A percentile compares a stretch with the other conserved stretches of the same genome.
These are phyloP conservation scores for Pollicipes pollicipes DNA, from an alignment of 1,140 invertebrate species.

Conservation along the genomic window DNA sequence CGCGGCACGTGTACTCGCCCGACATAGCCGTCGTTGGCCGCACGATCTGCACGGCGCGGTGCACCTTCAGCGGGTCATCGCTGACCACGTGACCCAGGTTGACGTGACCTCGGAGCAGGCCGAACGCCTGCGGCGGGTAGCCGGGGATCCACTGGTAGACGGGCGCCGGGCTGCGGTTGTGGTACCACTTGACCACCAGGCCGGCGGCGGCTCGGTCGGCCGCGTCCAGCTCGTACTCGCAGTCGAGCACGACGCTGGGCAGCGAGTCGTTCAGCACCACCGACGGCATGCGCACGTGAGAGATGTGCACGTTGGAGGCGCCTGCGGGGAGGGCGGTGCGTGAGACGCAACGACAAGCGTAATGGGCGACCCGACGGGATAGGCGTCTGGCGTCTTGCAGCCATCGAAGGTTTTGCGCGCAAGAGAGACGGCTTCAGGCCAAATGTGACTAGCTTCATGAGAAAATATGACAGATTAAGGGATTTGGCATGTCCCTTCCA, in stretches of 20 bases:
- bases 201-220: slow-evolving; percentile 18
- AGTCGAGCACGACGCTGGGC: slow-evolving; percentile 21
- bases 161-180: slow-evolving; percentile 20
- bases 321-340: too few species aligned
- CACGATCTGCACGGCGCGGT: too few species aligned
- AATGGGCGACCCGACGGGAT: too few species aligned
- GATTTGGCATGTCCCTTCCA: too few species aligned
- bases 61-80: neutral
- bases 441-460: too few species aligned
- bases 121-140: slow-evolving; percentile 15
- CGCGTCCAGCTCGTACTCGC: slow-evolving; percentile 19
- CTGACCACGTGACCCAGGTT: neutral
- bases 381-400: too few species aligned
- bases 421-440: too few species aligned
- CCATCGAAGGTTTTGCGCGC: too few species aligned
- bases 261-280: slow-evolving; percentile 19
- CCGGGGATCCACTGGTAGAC: slow-evolving; percentile 26
- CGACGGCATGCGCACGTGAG: slow-evolving; percentile 14
- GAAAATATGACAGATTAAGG: too few species aligned
- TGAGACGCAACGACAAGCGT: too few species aligned
- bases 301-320: slow-evolving; percentile 12
- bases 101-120: slow-evolving; percentile 8
- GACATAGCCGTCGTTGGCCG: too few species aligned
- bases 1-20: too few species aligned
- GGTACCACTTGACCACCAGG: slow-evolving; percentile 24